phyloP scores from a whole-genome alignment of 2,113 vertebrate species.

The Sorex fumeus region DNA sequence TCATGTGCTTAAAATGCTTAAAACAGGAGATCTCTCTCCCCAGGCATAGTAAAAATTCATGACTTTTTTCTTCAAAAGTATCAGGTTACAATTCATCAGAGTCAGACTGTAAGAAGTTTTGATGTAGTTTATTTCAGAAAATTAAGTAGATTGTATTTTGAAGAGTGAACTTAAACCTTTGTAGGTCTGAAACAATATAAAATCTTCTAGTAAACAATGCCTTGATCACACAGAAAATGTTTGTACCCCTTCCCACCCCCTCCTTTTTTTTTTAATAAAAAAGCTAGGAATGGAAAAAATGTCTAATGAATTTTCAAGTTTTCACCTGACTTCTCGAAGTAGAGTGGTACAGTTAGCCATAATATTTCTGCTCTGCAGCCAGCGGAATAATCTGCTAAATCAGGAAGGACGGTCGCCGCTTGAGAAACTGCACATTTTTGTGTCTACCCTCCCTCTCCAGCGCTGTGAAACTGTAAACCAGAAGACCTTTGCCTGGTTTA shows the following conservation, averaged over 20 bases:
- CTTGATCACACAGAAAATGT: neutral
- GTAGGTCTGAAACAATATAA: neutral
- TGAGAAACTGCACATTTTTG: neutral
- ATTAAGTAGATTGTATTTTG: neutral
- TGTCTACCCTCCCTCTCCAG: neutral
- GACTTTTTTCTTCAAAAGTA: neutral
- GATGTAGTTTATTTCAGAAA: neutral
- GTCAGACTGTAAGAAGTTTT: neutral
- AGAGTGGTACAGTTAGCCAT: neutral
- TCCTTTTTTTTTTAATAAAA: neutral
- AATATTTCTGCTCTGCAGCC: constrained; percentile 6
- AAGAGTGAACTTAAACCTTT: neutral
- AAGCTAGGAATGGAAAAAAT: neutral
- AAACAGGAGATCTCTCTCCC: neutral
- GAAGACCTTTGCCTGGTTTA: neutral
- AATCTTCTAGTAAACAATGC: neutral
- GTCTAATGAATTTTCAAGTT: neutral
- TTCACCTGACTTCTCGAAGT: neutral
- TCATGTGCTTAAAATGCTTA: neutral
- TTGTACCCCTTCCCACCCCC: neutral
- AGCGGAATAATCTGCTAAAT: neutral
- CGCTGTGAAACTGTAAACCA: neutral
- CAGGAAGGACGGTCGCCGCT: neutral
- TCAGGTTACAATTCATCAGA: neutral
- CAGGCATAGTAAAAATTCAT: neutral